Conservation (phyloP, 2,888 invertebrate genomes). For the Ochropleura plecta region DNA sequence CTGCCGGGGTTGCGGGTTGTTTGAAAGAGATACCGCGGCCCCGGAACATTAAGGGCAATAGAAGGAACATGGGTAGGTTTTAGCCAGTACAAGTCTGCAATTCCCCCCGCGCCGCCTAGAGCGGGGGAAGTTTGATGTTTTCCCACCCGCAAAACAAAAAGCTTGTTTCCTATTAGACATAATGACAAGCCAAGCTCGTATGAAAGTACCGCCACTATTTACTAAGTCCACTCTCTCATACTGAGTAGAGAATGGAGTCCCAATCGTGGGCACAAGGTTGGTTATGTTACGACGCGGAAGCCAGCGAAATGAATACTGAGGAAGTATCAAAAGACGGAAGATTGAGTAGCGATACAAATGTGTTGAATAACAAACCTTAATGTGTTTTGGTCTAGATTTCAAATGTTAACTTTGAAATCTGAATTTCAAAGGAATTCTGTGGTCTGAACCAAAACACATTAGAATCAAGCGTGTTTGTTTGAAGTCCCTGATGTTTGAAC, state of each 20-base stretch:
- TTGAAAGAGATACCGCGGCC: no score
- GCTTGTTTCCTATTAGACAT: no score
- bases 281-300: constrained; percentile 45
- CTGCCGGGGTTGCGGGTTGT: no score
- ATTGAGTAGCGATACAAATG: constrained; percentile 17
- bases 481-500: neutral
- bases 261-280: neutral
- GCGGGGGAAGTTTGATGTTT: no score
- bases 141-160: no score
- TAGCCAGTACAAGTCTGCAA: no score
- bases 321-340: constrained; percentile 48
- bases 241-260: neutral
- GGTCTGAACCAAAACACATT: neutral
- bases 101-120: no score
- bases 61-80: no score
- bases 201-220: no score
- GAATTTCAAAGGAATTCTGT: neutral
- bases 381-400: constrained; percentile 25
- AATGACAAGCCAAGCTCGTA: no score
- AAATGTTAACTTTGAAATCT: constrained; percentile 12
- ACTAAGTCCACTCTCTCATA: neutral
- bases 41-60: no score
- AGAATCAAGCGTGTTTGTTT: neutral
- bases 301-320: constrained; percentile 49
- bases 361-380: constrained; percentile 25